Conservation (phyloP, 1,140 invertebrate species). For the Aporrectodea caliginosa region DNA sequence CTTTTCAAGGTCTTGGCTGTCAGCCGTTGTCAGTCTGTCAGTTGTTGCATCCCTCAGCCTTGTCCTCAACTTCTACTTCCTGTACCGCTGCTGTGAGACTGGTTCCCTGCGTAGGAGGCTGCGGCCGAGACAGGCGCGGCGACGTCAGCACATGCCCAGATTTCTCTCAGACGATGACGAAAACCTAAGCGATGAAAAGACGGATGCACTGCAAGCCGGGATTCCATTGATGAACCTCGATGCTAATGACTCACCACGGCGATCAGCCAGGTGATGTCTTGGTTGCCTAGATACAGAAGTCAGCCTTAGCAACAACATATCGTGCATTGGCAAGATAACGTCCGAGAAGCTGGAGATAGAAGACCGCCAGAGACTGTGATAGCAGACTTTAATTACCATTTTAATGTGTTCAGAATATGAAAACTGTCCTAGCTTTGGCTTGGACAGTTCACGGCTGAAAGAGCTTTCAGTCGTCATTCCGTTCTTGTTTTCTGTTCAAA, state of each 20-base stretch:
- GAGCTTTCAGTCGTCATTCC: no score
- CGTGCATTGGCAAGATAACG: no score
- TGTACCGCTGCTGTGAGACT: background rate
- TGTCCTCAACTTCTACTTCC: background rate
- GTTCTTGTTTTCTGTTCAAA: no score
- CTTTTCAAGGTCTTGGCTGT: background rate
- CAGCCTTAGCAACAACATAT: no score
- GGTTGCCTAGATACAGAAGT: no score
- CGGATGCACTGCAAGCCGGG: background rate
- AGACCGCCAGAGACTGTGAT: no score
- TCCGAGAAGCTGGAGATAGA: no score
- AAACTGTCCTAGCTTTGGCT: no score
- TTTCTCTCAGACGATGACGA: background rate
- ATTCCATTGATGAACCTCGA: background rate
- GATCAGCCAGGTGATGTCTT: no score
- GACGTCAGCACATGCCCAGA: background rate
- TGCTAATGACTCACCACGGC: background rate
- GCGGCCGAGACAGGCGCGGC: background rate
- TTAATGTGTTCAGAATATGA: no score
- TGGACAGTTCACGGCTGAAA: no score
- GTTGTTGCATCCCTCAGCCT: background rate
- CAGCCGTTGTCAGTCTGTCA: background rate
- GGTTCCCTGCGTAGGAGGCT: background rate
- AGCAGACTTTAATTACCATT: no score
- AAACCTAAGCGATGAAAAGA: background rate